A percentile compares a stretch with the other conserved stretches of the same genome.
Evolutionary conservation across 2,888 invertebrate species (phyloP).

Genomic region (Lapara coniferarum): DNA sequence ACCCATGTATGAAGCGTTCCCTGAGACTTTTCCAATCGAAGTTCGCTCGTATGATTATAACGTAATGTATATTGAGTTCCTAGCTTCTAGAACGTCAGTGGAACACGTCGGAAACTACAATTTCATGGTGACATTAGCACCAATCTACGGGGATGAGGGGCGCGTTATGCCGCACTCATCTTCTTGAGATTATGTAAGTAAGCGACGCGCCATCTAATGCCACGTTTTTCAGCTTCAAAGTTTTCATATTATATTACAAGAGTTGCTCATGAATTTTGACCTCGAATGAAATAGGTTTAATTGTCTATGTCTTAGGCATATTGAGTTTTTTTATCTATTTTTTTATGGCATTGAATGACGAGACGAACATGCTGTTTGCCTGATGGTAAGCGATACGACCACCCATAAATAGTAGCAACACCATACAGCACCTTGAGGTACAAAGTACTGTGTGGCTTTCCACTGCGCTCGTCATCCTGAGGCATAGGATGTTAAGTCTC

Average conservation of each 20-base stretch:
- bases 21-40: slow-evolving; percentile 19
- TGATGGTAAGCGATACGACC: too few species aligned
- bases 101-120: slow-evolving; percentile 8
- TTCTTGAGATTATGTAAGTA: slow-evolving; percentile 20
- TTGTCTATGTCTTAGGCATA: too few species aligned
- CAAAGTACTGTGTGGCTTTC: too few species aligned
- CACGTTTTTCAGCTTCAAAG: neutral
- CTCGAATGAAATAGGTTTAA: neutral
- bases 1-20: neutral
- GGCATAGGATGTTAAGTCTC: too few species aligned
- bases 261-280: neutral
- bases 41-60: slow-evolving; percentile 14
- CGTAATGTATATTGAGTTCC: slow-evolving; percentile 13
- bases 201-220: neutral
- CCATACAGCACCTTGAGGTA: too few species aligned
- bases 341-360: too few species aligned
- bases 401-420: too few species aligned
- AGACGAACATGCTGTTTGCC: too few species aligned
- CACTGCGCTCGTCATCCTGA: too few species aligned
- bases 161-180: slow-evolving; percentile 3
- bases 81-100: neutral
- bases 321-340: too few species aligned
- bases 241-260: neutral
- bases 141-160: neutral
- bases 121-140: slow-evolving; percentile 12